Percentiles rank a stretch among this genome's conserved stretches.
Evolutionary conservation across 2,888 invertebrate species (phyloP).

Genomic region (Mylabris sibirica): DNA sequence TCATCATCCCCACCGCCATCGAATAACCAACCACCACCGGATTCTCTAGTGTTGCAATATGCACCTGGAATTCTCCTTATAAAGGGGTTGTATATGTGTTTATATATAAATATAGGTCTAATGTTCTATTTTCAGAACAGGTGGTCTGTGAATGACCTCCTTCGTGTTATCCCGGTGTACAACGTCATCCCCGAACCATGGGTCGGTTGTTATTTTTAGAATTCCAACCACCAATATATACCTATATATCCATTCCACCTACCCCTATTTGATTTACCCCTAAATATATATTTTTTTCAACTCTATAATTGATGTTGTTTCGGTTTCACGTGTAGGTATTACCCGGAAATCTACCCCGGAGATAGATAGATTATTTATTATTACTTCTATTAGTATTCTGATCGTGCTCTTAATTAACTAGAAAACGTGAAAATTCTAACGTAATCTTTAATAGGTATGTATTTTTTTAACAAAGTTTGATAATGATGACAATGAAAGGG

Average conservation of each 20-base stretch:
- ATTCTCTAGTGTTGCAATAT: conserved; percentile 7
- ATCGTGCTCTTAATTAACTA: not conserved
- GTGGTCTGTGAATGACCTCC: conserved; percentile 40
- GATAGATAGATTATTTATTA: not conserved
- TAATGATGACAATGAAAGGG: not conserved
- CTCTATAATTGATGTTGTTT: conserved; percentile 3
- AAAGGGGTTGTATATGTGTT: conserved; percentile 30
- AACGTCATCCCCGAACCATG: conserved; percentile 31
- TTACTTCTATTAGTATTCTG: not conserved
- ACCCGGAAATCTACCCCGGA: not conserved
- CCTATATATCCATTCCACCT: not conserved
- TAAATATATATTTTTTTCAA: not conserved
- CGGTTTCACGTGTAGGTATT: conserved; percentile 2
- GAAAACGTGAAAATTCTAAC: not conserved
- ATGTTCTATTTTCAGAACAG: conserved; percentile 39
- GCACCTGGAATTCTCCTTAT: conserved; percentile 4
- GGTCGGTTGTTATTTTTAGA: conserved; percentile 31
- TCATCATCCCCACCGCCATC: conserved; percentile 1
- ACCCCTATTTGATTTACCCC: not conserved
- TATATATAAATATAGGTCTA: conserved; percentile 34
- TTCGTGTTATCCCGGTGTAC: conserved; percentile 30
- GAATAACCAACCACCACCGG: not conserved
- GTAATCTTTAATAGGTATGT: no score
- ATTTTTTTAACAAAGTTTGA: not conserved
- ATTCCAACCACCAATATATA: not conserved